These are phyloP conservation scores for Brachyhypopomus gauderio DNA, from an alignment of 2,113 vertebrate species.

Conservation along the genomic window DNA sequence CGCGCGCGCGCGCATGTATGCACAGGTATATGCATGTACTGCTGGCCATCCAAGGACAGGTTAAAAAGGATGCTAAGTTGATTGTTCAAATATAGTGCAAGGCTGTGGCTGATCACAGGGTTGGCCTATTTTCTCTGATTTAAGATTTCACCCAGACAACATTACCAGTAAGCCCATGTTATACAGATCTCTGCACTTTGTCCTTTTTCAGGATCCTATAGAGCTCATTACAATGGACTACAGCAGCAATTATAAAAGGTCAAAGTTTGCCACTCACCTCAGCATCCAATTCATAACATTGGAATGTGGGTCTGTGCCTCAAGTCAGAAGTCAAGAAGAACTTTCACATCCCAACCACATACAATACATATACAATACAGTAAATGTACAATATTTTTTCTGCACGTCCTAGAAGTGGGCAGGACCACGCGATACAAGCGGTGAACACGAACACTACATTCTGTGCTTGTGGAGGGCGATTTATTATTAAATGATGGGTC, in stretches of 20 bases:
- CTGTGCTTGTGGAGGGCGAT: neutral
- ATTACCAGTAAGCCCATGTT: neutral
- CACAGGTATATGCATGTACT: no score
- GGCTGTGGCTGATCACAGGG: neutral
- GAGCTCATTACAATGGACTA: neutral
- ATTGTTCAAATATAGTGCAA: neutral
- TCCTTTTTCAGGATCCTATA: neutral
- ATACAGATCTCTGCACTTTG: neutral
- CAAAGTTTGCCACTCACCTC: neutral
- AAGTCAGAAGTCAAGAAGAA: neutral
- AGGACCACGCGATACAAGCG: no score
- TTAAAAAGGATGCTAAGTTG: neutral
- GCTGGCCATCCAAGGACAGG: no score
- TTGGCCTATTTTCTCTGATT: constrained; percentile 2
- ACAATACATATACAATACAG: neutral
- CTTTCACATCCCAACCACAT: neutral
- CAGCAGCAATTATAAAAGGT: neutral
- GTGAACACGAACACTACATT: no score
- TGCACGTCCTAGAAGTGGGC: no score
- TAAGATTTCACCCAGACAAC: neutral
- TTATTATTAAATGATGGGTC: constrained; percentile 5
- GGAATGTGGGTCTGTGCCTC: neutral
- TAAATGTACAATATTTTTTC: no score
- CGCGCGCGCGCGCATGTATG: no score
- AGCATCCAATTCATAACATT: neutral